A percentile compares a stretch with the other conserved stretches of the same genome.
phyloP scores from a whole-genome alignment of 2,797 vertebrate genomes.

The Melopsittacus undulatus region DNA sequence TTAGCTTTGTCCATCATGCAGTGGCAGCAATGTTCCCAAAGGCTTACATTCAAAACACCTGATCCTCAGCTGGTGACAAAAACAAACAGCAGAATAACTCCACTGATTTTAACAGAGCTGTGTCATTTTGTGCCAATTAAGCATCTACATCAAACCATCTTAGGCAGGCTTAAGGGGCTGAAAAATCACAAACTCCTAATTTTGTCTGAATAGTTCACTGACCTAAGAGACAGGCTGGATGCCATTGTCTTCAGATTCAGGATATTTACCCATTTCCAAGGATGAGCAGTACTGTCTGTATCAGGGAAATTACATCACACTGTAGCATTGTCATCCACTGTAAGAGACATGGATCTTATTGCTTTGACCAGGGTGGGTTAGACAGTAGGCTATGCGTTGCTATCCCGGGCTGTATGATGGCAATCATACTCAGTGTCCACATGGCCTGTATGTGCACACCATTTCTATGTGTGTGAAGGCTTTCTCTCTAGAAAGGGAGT shows the following conservation, averaged over 20 bases:
- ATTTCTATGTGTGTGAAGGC: background rate
- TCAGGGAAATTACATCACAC: background rate
- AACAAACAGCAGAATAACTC: background rate
- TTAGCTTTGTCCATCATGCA: background rate
- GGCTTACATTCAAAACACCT: background rate
- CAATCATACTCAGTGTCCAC: no score
- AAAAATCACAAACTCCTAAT: background rate
- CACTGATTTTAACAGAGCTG: background rate
- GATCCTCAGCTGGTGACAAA: background rate
- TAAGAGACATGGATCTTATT: fast-evolving
- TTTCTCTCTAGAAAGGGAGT: background rate
- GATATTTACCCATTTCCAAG: background rate
- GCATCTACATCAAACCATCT: background rate
- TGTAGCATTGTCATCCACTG: fast-evolving
- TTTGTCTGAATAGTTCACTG: background rate
- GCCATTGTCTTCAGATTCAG: background rate
- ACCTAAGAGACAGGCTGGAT: background rate
- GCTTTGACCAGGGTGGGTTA: background rate
- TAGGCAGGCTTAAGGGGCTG: background rate
- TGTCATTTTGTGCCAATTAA: background rate
- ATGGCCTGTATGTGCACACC: fast-evolving
- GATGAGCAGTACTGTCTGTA: background rate
- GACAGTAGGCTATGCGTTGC: no score
- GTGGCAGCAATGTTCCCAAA: background rate
- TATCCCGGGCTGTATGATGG: background rate